Evolutionary conservation across 2,113 vertebrate genomes (phyloP), one percentile per base, ranked within the genome.

Genomic region (Holacanthus passer): DNA sequence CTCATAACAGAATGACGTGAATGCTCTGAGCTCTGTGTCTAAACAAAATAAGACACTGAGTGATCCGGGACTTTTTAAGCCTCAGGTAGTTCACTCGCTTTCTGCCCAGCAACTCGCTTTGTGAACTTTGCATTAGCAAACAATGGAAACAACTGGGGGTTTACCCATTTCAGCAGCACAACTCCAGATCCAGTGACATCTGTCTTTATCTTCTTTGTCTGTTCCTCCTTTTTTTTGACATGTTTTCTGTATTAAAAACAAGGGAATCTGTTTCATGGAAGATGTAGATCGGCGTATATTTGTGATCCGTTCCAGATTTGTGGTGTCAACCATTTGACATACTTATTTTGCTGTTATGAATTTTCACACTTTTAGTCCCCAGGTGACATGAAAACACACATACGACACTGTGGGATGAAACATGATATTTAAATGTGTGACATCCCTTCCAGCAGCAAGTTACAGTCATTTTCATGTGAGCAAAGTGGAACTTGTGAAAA

Each of bases 31-130:
- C 75, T 47, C 50, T 72, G 29, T 71, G 75, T 79, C 41, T 64
- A 56, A 85, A 87, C 47, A 82, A 88, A 88, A 79, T 68, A 70
- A 86, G 77, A 63, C 79, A 62, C 55, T 13, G 63, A 75, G 48
- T 82, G 72, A 84, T 83, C 70, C 43, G 85, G 83, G 63, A 83
- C 63, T 78, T 72, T 83, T 81, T 39, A 77, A 81, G 78, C 83
- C 71, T 82, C 45, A 19, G 77, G 79, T 83, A 68, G 79, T 50
- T 73, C 62, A 16, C 17, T 67, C 16, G 9, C 24, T 73, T 64
- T 90, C 69, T 83, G 59, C 78, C 74, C 52, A 14, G 53, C 65
- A 78, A 81, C 53, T 69, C 41, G 24, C 69, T 71, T 50, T 65
- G 31, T 35, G 79, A 67, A 60, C 41, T 56, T 70, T 72, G 66